Evolutionary conservation across 2,113 vertebrate genomes (phyloP), one percentile per base, ranked within the genome.

Genomic region (Beaufortia kweichowensis): DNA sequence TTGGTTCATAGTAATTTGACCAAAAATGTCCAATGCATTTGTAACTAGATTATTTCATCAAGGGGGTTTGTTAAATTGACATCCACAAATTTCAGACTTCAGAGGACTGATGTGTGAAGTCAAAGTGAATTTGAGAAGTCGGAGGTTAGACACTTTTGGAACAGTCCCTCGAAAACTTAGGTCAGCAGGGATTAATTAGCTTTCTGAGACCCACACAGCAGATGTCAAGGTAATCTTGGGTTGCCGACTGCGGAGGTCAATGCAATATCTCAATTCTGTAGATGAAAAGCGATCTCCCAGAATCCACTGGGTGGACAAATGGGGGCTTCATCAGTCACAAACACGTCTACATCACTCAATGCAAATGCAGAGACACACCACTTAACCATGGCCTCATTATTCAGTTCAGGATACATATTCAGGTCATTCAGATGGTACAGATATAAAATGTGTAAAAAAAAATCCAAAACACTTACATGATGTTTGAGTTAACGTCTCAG

Each of bases 101-200:
- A 65, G n/a, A 61, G 41, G 63, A 60, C 26, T 74, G 63, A 77
- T 59, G 21, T 31, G 67, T 31, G 29, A 33, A 63, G 29, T 31
- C 59, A 53, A 24, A 33, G 68, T 50, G 59, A 57, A 35, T 64
- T 48, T 48, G 56, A 78, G 41, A n/a, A 59, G 76, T 26, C 64
- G 43, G 46, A 64, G 24, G 57, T 33, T 59, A 21, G 17, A 35
- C 82, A 77, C 83, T 86, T 87, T 88, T 85, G 82, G 81, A 87
- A 81, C 84, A 85, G 81, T 79, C 83, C 63, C 70, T 24, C 0
- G 77, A 86, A 86, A 88, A 90, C 86, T 83, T 82, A 84, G 90
- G 90, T 90, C 89, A 90, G 84, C 41, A n/a, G 87, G 89, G 90
- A 91, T 93, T 92, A 91, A 92, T 93, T 91, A 93, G 89, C 88